These are phyloP conservation scores for Cheilosia grossa DNA, from an alignment of 2,888 invertebrate species.

Conservation along the genomic window DNA sequence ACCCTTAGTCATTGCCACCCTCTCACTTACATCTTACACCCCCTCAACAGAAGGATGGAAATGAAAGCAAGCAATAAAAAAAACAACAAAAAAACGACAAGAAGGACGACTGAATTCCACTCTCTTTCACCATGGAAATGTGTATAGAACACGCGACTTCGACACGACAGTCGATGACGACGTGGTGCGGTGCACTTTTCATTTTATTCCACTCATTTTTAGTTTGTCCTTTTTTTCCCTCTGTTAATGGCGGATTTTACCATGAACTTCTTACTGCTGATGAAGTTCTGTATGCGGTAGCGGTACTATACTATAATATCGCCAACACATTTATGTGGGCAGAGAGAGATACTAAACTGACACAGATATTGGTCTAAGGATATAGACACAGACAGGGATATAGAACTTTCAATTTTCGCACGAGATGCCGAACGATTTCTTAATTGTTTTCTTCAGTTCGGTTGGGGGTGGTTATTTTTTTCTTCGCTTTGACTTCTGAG, in stretches of 20 bases:
- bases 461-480: conserved; percentile 27
- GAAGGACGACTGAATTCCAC: conserved; percentile 35
- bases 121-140: conserved; percentile 22
- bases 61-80: neutral
- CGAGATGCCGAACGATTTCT: conserved; percentile 66
- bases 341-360: conserved; percentile 43
- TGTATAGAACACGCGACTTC: conserved; percentile 25
- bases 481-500: neutral
- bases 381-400: neutral
- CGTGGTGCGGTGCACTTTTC: conserved; percentile 63
- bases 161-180: conserved; percentile 21
- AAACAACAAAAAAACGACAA: conserved; percentile 8
- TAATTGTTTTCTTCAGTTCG: conserved; percentile 71
- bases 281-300: conserved; percentile 56
- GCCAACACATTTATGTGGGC: neutral
- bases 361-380: conserved; percentile 51
- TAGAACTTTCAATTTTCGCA: conserved; percentile 73
- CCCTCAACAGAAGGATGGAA: neutral
- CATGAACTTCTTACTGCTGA: conserved; percentile 71
- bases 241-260: conserved; percentile 67
- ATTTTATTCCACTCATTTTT: conserved; percentile 44
- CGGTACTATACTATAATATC: neutral
- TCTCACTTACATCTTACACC: neutral
- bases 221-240: conserved; percentile 20
- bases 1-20: conserved; percentile 48